Evolutionary conservation across 2,797 vertebrate genomes (phyloP), one percentile per base, ranked within the genome.

Genomic region (Falco novaeseelandiae): DNA sequence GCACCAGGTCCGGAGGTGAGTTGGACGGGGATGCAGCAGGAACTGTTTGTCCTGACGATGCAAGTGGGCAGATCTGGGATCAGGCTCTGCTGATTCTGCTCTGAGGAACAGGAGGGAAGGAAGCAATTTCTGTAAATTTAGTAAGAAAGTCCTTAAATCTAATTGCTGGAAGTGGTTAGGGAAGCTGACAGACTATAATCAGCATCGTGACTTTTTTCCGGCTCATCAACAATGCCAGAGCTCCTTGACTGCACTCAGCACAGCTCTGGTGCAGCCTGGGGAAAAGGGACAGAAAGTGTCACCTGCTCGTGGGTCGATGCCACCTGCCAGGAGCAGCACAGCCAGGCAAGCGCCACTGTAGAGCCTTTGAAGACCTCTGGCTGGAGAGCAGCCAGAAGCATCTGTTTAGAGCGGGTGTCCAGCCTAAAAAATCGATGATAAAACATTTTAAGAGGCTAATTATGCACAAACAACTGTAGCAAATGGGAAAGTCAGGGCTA

Each of bases 51-150:
- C 62, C 90, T 87, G 66, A 83, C 70, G 44, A 0, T 40, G 21
- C 22, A 13, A 62, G 59, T 40, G 83, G 83, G 85, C 73, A 89
- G 83, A 34, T 42, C 83, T 84, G 87, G 66, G 83, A 63, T 52
- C 54, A 49, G 90, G 46, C 58, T 92, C 42, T 84, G 96, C 81
- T 82, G 95, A n/a, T 92, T 93, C 74, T 82, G 59, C 86, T 90
- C 70, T 1, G 7, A 79, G 81, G 36, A 89, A 62, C 86, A 87
- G 81, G 73, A 95, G 83, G 96, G 89, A 89, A 96, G 95, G 95
- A 97, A 96, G 93, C 81, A 96, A 95, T 95, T 96, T 93, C 90
- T 96, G 83, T 76, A 95, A 93, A 94, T 97, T 94, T 94, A 96
- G 95, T 92, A 93, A 95, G 95, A 90, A 95, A 87, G 90, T 73